Base-by-base conservation (phyloP, 2,888 invertebrate species). In the Apamea anceps region DNA sequence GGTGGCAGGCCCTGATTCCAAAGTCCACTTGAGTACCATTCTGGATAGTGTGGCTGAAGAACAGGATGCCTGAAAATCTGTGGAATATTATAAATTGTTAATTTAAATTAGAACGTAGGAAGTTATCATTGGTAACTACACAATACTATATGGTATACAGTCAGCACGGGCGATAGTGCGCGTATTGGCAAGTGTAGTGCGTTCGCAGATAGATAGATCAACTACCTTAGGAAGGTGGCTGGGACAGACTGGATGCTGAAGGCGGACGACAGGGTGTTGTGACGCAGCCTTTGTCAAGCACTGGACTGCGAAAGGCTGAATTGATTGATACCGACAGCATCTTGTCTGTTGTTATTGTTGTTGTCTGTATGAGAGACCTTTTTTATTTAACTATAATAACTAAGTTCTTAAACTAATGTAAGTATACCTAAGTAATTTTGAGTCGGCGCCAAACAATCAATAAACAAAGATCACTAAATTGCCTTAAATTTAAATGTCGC, bases 11-110 rank as follows among this genome's bases (percentile, higher is more conserved):
- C 45, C 93, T 93, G 28, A 96, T 95, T 0, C 89, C 90, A 72
- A 96, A 96, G 72, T 96, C 96, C 0, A 94, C 89, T 21, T 92
- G 89, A 1, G 91, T 90, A 0, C 91, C 93, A 1, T 93, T 93
- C 10, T 93, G 88, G 7, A 95, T 89, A 0, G 95, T 96, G 63
- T 96, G 95, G 74, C 96, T 96, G 80, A 96, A 96, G 90, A 96
- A 96, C 0, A 96, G 85, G 0, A 91, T 91, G 0, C 93, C 94
- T 1, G 96, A 94, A 74, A 82, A 90, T 65, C 89, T 89, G 73
- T 54, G 12, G 15, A 66, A 32, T 60, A 45, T 66, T 13, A 42
- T n/a, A 2, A n/a, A 5, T 0, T 45, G 6, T 65, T 78, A 66
- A 32, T 54, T 70, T 6, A 37, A 65, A 37, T 37, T 12, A 12